Base-by-base conservation (phyloP, 2,113 vertebrate species). In the Pomatorhinus ruficollis region DNA sequence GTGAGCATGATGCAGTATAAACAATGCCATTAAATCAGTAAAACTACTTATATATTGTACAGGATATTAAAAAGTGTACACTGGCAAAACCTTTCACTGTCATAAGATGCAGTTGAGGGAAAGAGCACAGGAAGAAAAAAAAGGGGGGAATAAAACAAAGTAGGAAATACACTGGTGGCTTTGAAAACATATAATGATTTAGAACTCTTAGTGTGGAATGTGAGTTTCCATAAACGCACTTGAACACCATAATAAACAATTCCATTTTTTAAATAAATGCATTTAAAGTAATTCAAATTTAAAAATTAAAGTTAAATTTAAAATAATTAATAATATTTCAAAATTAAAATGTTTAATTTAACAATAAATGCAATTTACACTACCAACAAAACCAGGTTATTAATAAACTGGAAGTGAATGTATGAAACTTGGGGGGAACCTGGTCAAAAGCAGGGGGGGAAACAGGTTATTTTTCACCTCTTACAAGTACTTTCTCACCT, bases 401-500 rank as follows among this genome's bases (percentile, higher is more conserved):
- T 60, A 76, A 47, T 37, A 45, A 74, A 74, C 33, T 5, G 83
- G 19, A 79, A 35, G 30, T 50, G 11, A 70, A 83, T 39, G 23
- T 15, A 40, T 8, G 7, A 70, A 85, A 69, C 40, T 25, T 22
- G 10, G 21, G 12, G 25, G 18, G 78, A 77, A 47, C 15, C 37
- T 3, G 1, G 40, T 44, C 68, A 91, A 89, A 92, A 64, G 4
- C 28, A 82, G 6, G 5, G 4, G 4, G 2, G 15, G 39, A 75
- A 37, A 0, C 10, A 35, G 5, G 17, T 14, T 35, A 28, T 45
- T 77, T 87, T 90, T 65, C 35, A 63, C 10, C 11, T 66, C 21
- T 47, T 44, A 25, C 4, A 81, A 52, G 12, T 63, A 85, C 68
- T 93, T 90, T 79, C 93, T 93, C 61, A 90, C 56, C 44, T 88